Evolutionary conservation across 2,888 invertebrate genomes (phyloP).

Genomic region (Cheilosia vulpina): DNA sequence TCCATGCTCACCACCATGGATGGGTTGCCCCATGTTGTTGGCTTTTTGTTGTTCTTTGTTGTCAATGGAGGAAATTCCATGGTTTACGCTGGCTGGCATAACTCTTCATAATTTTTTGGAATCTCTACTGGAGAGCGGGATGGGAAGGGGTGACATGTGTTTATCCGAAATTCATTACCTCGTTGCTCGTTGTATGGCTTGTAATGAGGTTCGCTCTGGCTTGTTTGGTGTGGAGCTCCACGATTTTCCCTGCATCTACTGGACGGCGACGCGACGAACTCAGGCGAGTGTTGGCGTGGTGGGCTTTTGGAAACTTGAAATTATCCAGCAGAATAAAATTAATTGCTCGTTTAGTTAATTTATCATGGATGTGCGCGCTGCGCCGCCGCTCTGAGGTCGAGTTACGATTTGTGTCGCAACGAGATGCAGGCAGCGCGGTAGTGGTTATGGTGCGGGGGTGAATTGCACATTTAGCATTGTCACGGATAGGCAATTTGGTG

Average conservation of each 20-base stretch:
- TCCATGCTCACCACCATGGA: slow-evolving; percentile 59
- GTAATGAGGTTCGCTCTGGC: slow-evolving; percentile 56
- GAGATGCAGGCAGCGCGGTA: slow-evolving; percentile 9
- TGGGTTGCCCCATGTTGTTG: not conserved
- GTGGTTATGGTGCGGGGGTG: not conserved
- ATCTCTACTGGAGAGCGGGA: slow-evolving; percentile 11
- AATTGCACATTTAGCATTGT: slow-evolving; percentile 55
- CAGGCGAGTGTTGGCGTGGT: slow-evolving; percentile 53
- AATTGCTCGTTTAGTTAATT: slow-evolving; percentile 76
- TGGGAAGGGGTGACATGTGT: slow-evolving; percentile 33
- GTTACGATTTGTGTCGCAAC: slow-evolving; percentile 45
- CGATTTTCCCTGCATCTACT: slow-evolving; percentile 39
- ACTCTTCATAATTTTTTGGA: slow-evolving; percentile 73
- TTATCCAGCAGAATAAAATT: slow-evolving; percentile 73
- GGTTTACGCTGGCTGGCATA: slow-evolving; percentile 69
- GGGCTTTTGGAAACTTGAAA: slow-evolving; percentile 70
- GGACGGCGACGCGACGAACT: not conserved
- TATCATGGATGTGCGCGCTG: slow-evolving; percentile 64
- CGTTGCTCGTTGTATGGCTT: slow-evolving; percentile 65
- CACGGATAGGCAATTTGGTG: slow-evolving; percentile 66
- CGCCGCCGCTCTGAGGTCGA: slow-evolving; percentile 47
- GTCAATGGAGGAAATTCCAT: slow-evolving; percentile 62
- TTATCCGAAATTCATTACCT: slow-evolving; percentile 74
- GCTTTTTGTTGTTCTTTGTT: slow-evolving; percentile 18
- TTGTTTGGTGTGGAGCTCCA: slow-evolving; percentile 54